phyloP scores from a whole-genome alignment of 2,113 vertebrate species.

The Vombatus ursinus region DNA sequence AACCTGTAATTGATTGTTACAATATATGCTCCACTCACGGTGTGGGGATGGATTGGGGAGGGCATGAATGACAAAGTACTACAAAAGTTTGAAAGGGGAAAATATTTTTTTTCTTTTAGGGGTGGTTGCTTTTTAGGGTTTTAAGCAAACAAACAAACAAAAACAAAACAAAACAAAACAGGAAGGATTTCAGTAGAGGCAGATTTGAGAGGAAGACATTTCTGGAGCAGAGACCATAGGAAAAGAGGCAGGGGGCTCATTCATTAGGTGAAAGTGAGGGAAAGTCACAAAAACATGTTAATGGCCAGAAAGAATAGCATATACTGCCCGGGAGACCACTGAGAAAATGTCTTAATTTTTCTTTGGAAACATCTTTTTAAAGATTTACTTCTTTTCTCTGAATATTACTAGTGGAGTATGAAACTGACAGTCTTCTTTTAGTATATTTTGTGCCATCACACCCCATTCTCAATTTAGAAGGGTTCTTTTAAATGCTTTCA shows the following conservation, averaged over 20 bases:
- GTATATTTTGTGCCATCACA: not conserved
- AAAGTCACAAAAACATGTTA: not conserved
- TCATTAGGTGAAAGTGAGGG: too few relatives aligned
- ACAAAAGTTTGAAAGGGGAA: not conserved
- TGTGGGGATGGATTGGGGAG: not conserved
- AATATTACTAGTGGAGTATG: constrained; percentile 23
- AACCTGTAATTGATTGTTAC: not conserved
- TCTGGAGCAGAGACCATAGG: not conserved
- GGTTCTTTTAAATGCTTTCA: not conserved
- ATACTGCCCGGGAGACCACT: not conserved
- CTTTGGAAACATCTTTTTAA: constrained; percentile 37
- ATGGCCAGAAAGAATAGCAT: not conserved
- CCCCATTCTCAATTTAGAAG: not conserved
- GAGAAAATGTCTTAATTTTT: constrained; percentile 18
- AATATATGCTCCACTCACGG: not conserved
- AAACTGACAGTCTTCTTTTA: constrained; percentile 20
- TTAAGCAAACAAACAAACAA: too few relatives aligned
- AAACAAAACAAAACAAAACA: not conserved
- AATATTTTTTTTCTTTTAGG: not conserved
- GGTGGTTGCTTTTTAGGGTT: not conserved
- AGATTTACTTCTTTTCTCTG: constrained; percentile 12
- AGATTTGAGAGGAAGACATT: not conserved
- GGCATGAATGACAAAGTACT: not conserved
- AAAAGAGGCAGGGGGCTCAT: not conserved
- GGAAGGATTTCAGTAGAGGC: not conserved